Evolutionary conservation across 2,888 invertebrate species (phyloP).

Genomic region (Dermolepida albohirtum): DNA sequence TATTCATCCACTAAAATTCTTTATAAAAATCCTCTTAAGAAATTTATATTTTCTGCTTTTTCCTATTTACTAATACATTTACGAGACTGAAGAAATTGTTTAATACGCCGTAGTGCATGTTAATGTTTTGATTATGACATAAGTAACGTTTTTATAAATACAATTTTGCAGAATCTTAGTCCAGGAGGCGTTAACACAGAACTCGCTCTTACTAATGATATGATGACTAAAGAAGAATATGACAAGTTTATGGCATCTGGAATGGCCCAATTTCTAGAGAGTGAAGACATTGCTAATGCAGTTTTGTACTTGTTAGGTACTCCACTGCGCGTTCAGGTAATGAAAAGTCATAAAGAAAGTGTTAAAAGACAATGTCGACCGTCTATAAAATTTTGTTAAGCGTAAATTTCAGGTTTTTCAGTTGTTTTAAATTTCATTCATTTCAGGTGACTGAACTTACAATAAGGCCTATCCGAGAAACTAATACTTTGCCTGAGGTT

Average conservation of each 20-base stretch:
- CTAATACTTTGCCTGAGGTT: background rate
- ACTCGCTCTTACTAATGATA: slow-evolving; percentile 57
- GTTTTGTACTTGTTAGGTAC: slow-evolving; percentile 72
- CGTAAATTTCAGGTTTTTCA: too few relatives aligned
- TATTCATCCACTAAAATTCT: too few relatives aligned
- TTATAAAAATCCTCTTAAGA: too few relatives aligned
- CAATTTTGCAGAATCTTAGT: slow-evolving; percentile 69
- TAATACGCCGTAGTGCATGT: too few relatives aligned
- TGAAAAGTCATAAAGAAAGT: too few relatives aligned
- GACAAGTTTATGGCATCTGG: slow-evolving; percentile 44
- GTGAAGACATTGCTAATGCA: slow-evolving; percentile 73
- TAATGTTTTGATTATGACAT: too few relatives aligned
- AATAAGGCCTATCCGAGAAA: slow-evolving; percentile 30
- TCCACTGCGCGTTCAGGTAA: slow-evolving; percentile 71
- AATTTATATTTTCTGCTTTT: too few relatives aligned
- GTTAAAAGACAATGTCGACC: too few relatives aligned
- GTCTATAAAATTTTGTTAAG: too few relatives aligned
- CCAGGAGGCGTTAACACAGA: slow-evolving; percentile 74
- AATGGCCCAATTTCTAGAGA: slow-evolving; percentile 65
- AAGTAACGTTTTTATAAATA: background rate
- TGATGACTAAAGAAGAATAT: slow-evolving; percentile 45
- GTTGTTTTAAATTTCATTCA: slow-evolving; percentile 7
- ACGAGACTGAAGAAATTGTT: too few relatives aligned
- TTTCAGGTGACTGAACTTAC: slow-evolving; percentile 34
- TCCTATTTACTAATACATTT: too few relatives aligned